Conservation (phyloP, 2,113 vertebrate genomes). For the Corythornis madagascariensis region DNA sequence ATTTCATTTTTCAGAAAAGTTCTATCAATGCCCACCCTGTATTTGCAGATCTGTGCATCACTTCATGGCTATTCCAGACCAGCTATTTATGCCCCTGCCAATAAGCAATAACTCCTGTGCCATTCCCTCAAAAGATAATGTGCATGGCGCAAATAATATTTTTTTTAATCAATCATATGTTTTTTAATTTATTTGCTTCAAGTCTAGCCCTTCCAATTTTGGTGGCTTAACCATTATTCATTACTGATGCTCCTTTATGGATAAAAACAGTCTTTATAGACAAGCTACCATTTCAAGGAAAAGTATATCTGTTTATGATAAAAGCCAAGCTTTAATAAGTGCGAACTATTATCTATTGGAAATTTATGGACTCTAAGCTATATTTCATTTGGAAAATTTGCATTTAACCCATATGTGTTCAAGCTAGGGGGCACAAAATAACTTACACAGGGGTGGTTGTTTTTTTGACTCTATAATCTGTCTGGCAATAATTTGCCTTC, state of each 20-base stretch:
- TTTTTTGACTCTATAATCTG: conserved; percentile 50
- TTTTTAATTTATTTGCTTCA: conserved; percentile 29
- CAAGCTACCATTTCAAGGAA: conserved; percentile 41
- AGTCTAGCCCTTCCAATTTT: conserved; percentile 1
- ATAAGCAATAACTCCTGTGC: neutral
- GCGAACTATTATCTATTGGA: conserved; percentile 60
- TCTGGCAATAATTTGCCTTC: conserved; percentile 72
- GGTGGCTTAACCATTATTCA: conserved; percentile 52
- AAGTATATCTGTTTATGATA: conserved; percentile 26
- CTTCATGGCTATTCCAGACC: neutral
- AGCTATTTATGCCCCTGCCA: neutral
- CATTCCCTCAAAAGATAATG: neutral
- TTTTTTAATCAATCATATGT: conserved; percentile 49
- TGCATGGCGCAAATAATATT: neutral
- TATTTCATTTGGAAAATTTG: conserved; percentile 72
- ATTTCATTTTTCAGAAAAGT: neutral
- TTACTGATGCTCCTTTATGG: conserved; percentile 56
- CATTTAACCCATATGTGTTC: conserved; percentile 68
- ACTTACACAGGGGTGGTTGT: neutral
- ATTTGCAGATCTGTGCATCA: neutral
- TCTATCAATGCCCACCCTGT: neutral
- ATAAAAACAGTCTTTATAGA: conserved; percentile 12
- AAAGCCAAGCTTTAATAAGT: conserved; percentile 66
- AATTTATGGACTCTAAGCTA: conserved; percentile 64
- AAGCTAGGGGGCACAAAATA: conserved; percentile 67